A percentile compares a stretch with the other conserved stretches of the same genome.
Evolutionary conservation across 2,797 vertebrate genomes (phyloP).

Genomic region (Zonotrichia albicollis): DNA sequence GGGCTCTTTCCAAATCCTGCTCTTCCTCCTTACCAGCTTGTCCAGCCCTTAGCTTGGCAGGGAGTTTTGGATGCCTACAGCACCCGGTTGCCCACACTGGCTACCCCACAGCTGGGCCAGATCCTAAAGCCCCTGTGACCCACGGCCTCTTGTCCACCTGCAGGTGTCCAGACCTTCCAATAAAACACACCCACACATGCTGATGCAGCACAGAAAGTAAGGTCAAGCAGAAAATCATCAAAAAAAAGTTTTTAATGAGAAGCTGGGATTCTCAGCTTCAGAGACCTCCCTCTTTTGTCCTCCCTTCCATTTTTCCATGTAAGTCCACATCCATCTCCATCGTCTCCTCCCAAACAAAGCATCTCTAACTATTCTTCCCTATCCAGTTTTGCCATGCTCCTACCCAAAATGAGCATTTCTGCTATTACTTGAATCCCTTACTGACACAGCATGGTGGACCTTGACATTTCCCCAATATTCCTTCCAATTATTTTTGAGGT

Average conservation of each 20-base stretch:
- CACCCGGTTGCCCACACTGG: background rate
- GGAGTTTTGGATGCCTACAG: background rate
- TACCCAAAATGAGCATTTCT: background rate
- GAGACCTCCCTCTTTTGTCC: background rate
- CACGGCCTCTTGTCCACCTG: background rate
- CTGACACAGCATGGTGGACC: background rate
- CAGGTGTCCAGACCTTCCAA: background rate
- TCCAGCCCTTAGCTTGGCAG: background rate
- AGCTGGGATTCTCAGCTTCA: too few relatives aligned
- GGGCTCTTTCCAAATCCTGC: background rate
- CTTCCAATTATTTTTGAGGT: background rate
- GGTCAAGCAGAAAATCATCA: background rate
- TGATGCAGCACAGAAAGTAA: background rate
- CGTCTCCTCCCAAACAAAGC: background rate
- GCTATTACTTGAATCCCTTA: background rate
- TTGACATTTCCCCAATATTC: background rate
- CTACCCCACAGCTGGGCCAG: background rate
- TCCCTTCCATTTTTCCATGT: background rate
- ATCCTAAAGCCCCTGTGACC: background rate
- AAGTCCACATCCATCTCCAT: background rate
- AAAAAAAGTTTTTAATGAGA: constrained; percentile 5
- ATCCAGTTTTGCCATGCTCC: background rate
- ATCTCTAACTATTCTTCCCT: background rate
- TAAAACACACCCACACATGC: background rate
- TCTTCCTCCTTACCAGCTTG: background rate